Evolutionary conservation across 2,797 vertebrate species (phyloP).

Genomic region (Fratercula arctica): DNA sequence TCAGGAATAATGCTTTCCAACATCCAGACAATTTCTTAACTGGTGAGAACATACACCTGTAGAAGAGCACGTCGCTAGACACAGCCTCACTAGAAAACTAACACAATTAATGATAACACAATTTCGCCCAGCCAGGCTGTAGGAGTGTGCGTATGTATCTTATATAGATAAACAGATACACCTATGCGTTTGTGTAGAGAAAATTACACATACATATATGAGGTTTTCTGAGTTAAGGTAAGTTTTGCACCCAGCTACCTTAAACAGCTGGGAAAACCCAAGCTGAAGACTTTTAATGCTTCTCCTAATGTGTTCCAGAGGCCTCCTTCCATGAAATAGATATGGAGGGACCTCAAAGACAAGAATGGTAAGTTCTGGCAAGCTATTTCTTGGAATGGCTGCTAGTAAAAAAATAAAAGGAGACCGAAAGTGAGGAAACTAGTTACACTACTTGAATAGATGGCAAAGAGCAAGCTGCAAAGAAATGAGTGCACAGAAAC

Average conservation of each 20-base stretch:
- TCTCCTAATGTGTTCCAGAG: not conserved
- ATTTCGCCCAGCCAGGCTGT: not conserved
- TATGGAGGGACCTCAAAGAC: not conserved
- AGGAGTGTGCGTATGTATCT: rapidly evolving
- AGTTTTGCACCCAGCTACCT: not conserved
- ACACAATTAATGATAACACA: not conserved
- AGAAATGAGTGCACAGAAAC: not conserved
- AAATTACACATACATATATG: not conserved
- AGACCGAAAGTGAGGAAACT: not conserved
- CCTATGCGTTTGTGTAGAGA: not conserved
- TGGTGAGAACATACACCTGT: rapidly evolving
- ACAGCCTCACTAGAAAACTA: not conserved
- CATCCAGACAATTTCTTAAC: not conserved
- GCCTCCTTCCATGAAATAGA: not conserved
- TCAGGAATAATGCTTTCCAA: not conserved
- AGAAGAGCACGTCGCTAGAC: not conserved
- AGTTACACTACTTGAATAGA: not conserved
- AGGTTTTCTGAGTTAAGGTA: not conserved
- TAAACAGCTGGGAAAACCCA: not conserved
- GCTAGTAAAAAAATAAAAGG: not conserved
- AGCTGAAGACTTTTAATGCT: not conserved
- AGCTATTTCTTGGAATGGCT: not conserved
- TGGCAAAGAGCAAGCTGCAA: not conserved
- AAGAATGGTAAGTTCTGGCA: not conserved
- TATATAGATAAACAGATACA: not conserved